A percentile compares a stretch with the other conserved stretches of the same genome.
phyloP scores from a whole-genome alignment of 2,888 invertebrate species.

The Digitonthophagus gazella region DNA sequence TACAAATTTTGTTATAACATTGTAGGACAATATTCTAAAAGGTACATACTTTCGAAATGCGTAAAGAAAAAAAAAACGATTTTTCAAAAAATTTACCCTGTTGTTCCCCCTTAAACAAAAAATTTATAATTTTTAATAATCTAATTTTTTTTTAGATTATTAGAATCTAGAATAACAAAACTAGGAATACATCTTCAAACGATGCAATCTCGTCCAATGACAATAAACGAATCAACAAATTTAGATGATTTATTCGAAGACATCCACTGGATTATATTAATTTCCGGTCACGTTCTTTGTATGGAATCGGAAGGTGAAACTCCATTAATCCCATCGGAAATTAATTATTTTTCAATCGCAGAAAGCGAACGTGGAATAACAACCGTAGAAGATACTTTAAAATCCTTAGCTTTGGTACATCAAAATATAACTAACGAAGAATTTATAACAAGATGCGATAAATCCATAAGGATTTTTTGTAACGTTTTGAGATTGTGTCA shows the following conservation, averaged over 20 bases:
- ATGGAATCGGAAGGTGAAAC: conserved; percentile 68
- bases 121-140: no score
- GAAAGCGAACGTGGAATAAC: conserved; percentile 48
- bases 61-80: no score
- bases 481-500: conserved; percentile 72
- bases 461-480: conserved; percentile 62
- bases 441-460: conserved; percentile 49
- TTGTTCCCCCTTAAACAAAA: no score
- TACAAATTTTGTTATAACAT: no score
- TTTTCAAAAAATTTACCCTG: no score
- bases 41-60: no score
- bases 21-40: no score
- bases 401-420: conserved; percentile 41
- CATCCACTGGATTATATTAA: conserved; percentile 84
- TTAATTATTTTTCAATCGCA: conserved; percentile 61
- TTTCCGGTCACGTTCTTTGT: conserved; percentile 67
- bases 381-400: conserved; percentile 47
- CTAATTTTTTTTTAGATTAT: conserved; percentile 37
- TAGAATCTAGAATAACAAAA: conserved; percentile 46
- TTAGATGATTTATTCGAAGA: conserved; percentile 78
- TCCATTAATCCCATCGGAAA: conserved; percentile 63
- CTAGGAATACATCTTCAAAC: conserved; percentile 44
- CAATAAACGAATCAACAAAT: conserved; percentile 42
- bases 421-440: conserved; percentile 36
- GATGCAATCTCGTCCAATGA: conserved; percentile 48